Evolutionary conservation across 2,888 invertebrate genomes (phyloP).

Genomic region (Malthinus flaveolus): DNA sequence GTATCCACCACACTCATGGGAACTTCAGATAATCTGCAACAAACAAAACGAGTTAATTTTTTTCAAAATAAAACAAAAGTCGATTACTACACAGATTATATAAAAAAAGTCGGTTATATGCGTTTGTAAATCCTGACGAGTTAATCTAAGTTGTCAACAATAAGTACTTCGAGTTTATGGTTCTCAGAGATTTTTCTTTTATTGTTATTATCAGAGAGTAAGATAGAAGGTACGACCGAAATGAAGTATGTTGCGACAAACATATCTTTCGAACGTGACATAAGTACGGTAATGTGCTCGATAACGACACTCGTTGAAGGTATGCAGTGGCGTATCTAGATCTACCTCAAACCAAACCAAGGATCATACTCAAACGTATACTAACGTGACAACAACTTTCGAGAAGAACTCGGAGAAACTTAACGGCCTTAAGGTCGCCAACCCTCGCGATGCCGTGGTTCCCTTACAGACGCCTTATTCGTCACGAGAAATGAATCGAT

Average conservation of each 20-base stretch:
- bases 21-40: constrained; percentile 42
- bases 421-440: no score
- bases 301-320: constrained; percentile 39
- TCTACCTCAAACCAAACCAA: no score
- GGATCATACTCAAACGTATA: no score
- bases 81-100: neutral
- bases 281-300: constrained; percentile 45
- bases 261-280: constrained; percentile 47
- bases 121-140: constrained; percentile 14
- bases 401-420: no score
- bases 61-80: neutral
- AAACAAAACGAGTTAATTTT: constrained; percentile 20
- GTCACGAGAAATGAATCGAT: no score
- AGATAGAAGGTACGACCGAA: constrained; percentile 14
- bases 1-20: constrained; percentile 77
- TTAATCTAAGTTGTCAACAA: constrained; percentile 21
- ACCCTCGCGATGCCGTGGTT: no score
- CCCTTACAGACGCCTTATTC: no score
- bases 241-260: constrained; percentile 41
- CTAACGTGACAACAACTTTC: no score
- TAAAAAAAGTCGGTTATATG: neutral
- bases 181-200: constrained; percentile 13
- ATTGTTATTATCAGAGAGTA: neutral
- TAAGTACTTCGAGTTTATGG: constrained; percentile 14
- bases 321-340: constrained; percentile 5